Percentiles rank a stretch among this genome's conserved stretches.
Conservation (phyloP, 2,113 vertebrate species). For the Chionis minor region DNA sequence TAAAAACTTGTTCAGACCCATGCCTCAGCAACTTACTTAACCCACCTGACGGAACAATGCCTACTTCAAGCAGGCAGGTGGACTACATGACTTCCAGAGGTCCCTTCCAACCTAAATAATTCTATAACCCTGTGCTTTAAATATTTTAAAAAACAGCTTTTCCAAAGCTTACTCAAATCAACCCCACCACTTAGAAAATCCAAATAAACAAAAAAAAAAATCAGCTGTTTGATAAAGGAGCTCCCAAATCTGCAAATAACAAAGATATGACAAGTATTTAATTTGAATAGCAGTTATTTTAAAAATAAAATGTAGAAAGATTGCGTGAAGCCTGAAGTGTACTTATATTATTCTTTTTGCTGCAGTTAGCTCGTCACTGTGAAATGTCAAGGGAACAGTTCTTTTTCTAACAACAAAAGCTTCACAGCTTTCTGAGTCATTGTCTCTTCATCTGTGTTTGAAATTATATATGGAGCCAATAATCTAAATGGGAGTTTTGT, state of each 20-base stretch:
- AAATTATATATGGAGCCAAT: not conserved
- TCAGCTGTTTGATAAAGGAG: not conserved
- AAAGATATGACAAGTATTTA: not conserved
- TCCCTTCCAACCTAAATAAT: not conserved
- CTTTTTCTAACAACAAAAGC: conserved; percentile 16
- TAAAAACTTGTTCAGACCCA: not conserved
- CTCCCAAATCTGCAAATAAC: not conserved
- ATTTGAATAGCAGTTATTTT: not conserved
- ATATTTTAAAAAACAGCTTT: not conserved
- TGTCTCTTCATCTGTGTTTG: conserved; percentile 2
- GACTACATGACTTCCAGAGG: not conserved
- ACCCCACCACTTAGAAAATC: not conserved
- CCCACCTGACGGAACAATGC: not conserved
- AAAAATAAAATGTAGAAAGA: not conserved
- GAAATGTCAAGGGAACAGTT: conserved; percentile 23
- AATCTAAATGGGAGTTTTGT: not conserved
- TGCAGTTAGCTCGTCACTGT: not conserved
- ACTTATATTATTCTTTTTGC: not conserved
- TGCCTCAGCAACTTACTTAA: not conserved
- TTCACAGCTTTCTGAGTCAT: not conserved
- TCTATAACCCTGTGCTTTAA: not conserved
- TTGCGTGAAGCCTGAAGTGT: not conserved
- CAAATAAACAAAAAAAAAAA: not conserved
- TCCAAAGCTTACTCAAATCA: not conserved
- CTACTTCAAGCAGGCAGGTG: not conserved